Conservation (phyloP, 2,113 vertebrate species). For the Romanogobio albipinnatus region DNA sequence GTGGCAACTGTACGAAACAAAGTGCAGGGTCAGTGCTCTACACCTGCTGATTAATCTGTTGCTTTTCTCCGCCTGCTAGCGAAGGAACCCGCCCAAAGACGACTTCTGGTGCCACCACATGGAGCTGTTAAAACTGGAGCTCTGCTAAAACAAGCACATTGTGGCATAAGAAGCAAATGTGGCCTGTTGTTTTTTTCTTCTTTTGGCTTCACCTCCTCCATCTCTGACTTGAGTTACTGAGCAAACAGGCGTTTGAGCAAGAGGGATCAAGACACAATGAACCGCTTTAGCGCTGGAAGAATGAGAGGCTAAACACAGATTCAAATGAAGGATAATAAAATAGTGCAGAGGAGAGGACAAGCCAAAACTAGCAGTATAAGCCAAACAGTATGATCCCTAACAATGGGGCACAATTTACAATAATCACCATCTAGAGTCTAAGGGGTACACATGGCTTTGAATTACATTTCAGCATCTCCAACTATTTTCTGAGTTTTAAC, state of each 20-base stretch:
- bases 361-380: slow-evolving; percentile 34
- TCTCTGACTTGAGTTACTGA: slow-evolving; percentile 45
- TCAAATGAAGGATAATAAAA: slow-evolving; percentile 38
- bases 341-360: slow-evolving; percentile 26
- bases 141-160: slow-evolving; percentile 44
- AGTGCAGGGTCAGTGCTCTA: background rate
- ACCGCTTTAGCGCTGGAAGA: slow-evolving; percentile 30
- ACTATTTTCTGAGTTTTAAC: background rate
- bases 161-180: slow-evolving; percentile 37
- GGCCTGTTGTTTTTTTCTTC: slow-evolving; percentile 22
- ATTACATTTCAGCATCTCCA: background rate
- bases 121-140: slow-evolving; percentile 34
- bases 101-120: slow-evolving; percentile 44
- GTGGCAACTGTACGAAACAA: background rate
- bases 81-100: background rate
- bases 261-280: slow-evolving; percentile 45
- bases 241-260: slow-evolving; percentile 42
- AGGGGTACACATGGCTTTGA: background rate
- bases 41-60: slow-evolving; percentile 35
- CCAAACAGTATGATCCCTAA: slow-evolving; percentile 10
- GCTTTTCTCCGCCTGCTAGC: slow-evolving; percentile 6
- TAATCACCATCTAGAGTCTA: background rate
- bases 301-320: slow-evolving; percentile 35
- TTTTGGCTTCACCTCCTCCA: slow-evolving; percentile 36
- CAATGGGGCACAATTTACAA: slow-evolving; percentile 13